phyloP scores from a whole-genome alignment of 2,888 invertebrate species.

The Ectemnius lituratus region DNA sequence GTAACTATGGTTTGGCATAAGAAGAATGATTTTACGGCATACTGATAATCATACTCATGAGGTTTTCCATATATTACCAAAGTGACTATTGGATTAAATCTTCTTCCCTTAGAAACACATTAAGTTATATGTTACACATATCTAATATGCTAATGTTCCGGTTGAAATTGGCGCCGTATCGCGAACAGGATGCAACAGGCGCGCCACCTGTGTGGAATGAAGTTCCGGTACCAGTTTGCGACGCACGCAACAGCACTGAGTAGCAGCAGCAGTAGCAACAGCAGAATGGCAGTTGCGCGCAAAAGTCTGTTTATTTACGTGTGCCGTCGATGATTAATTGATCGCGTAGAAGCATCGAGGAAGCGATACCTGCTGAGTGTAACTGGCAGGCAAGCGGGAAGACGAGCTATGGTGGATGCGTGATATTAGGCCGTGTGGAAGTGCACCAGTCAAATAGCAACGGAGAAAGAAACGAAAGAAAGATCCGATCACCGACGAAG shows the following conservation, averaged over 20 bases:
- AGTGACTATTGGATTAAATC: no score
- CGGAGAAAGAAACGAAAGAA: constrained; percentile 13
- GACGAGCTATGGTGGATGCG: constrained; percentile 14
- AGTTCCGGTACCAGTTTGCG: constrained; percentile 32
- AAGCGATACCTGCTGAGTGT: constrained; percentile 23
- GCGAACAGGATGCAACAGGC: constrained; percentile 12
- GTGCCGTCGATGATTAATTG: constrained; percentile 58
- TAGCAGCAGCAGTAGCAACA: constrained; percentile 28
- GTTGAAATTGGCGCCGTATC: constrained; percentile 21
- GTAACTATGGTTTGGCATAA: no score
- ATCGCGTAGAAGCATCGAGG: constrained; percentile 41
- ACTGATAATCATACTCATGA: no score
- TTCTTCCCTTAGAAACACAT: no score
- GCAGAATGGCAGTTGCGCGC: constrained; percentile 69
- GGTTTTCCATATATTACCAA: no score
- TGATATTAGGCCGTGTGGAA: background rate
- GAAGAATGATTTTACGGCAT: no score
- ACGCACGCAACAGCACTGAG: constrained; percentile 2
- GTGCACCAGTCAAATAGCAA: background rate
- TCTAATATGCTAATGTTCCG: background rate
- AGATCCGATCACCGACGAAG: no score
- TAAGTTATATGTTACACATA: no score
- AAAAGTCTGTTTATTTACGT: constrained; percentile 72
- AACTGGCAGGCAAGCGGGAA: background rate
- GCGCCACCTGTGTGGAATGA: constrained; percentile 44